Base-by-base conservation (phyloP, 2,888 invertebrate genomes). In the Noctua fimbriata region DNA sequence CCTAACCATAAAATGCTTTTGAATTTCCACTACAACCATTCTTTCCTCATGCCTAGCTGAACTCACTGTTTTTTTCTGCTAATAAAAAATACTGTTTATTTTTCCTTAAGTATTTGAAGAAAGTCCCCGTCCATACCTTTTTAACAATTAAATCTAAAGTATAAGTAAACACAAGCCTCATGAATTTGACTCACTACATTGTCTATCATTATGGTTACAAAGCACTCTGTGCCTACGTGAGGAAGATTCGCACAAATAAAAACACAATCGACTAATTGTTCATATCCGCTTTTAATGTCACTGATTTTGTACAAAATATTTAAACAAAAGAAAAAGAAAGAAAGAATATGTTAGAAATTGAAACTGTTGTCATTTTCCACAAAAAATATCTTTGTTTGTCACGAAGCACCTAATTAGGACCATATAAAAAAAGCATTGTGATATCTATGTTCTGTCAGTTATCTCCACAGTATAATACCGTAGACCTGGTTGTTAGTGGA, bases 191-290 rank as follows among this genome's bases (percentile, higher is more conserved):
- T 60, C 41, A 52, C 14, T 60, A 70, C 47, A 41, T 52, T 60
- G 36, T 21, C 7, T 10, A 36, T 36, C 14, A 60, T 16, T 55
- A 82, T 32, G 74, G 24, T 41, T 69, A 28, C 16, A 32, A 58
- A 76, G 47, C 9, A 44, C 6, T 32, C 10, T 58, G 58, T 58
- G 65, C 32, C 52, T 28, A 18, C 55, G 41, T n/a, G 16, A 60
- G 73, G 36, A 81, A 63, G 67, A 60, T 52, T 55, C 36, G 44
- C 49, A 52, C 24, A 58, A 63, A 74, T 63, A 60, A 69, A 67
- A 58, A 47, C 36, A 81, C n/a, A 28, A 65, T 78, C 7, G 10
- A 52, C 14, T 81, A 63, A 63, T 60, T 44, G 32, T 2, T 6
- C 16, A 10, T 41, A 79, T 79, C 63, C 24, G 28, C 47, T 32